Evolutionary conservation across 2,113 vertebrate species (phyloP).

Genomic region (Stigmatopora nigra): DNA sequence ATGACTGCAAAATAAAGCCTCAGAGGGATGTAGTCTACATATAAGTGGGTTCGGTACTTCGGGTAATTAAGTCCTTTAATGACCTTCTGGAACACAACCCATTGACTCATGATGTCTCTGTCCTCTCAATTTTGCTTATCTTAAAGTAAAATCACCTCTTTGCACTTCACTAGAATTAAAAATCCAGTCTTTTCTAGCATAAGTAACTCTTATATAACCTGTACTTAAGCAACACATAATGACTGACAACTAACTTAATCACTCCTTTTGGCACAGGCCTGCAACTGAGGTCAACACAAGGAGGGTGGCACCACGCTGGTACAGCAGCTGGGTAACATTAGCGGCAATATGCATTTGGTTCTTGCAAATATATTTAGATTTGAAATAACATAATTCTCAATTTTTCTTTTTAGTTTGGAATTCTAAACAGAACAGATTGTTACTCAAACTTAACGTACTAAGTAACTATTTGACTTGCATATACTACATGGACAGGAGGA

Average conservation of each 20-base stretch:
- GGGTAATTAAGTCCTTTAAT: background rate
- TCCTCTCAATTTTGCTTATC: background rate
- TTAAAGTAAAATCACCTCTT: background rate
- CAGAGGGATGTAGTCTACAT: background rate
- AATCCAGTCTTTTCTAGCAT: constrained; percentile 6
- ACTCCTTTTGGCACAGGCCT: background rate
- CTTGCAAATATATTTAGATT: background rate
- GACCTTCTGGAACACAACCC: too few species aligned
- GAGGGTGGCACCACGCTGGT: background rate
- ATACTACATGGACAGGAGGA: too few species aligned
- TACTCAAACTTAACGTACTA: too few species aligned
- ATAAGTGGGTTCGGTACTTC: background rate
- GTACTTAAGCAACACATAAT: constrained; percentile 9
- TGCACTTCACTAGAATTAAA: constrained; percentile 9
- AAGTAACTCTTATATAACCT: constrained; percentile 24
- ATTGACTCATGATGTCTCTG: too few species aligned
- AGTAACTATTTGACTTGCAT: too few species aligned
- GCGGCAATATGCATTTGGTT: too few species aligned
- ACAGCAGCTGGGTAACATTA: background rate
- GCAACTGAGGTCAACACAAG: background rate
- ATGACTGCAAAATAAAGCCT: constrained; percentile 10
- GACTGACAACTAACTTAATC: constrained; percentile 19
- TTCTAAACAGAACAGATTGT: too few species aligned
- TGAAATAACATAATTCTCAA: too few species aligned
- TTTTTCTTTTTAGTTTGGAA: too few species aligned